Percentiles rank a stretch among this genome's conserved stretches.
Conservation (phyloP, 2,113 vertebrate genomes). For the Pachypanchax playfairii region DNA sequence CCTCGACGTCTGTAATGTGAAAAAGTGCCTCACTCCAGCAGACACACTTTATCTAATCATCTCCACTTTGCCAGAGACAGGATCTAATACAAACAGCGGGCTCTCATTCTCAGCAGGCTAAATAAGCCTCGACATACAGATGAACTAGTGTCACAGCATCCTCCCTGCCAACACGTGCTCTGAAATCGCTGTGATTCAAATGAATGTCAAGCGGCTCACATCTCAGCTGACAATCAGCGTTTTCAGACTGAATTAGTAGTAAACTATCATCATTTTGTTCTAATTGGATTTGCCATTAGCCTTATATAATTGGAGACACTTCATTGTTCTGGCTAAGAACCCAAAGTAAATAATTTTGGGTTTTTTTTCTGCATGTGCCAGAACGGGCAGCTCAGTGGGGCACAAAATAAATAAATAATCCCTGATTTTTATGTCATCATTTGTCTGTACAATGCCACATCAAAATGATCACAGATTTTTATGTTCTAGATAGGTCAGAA, state of each 20-base stretch:
- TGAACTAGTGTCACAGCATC: slow-evolving; percentile 65
- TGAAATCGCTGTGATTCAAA: slow-evolving; percentile 50
- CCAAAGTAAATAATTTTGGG: slow-evolving; percentile 7
- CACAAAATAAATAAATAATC: too few relatives aligned
- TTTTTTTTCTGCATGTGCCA: too few relatives aligned
- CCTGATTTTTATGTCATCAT: too few relatives aligned
- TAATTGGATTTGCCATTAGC: background rate
- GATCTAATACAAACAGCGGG: slow-evolving; percentile 72
- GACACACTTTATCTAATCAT: slow-evolving; percentile 78
- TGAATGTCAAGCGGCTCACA: slow-evolving; percentile 29
- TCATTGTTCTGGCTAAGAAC: background rate
- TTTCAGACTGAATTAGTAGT: slow-evolving; percentile 24
- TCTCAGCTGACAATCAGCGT: slow-evolving; percentile 37
- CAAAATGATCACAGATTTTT: too few relatives aligned
- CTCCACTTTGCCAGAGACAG: slow-evolving; percentile 72
- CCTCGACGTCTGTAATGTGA: slow-evolving; percentile 56
- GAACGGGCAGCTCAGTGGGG: too few relatives aligned
- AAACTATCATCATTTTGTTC: slow-evolving; percentile 23
- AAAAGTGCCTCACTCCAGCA: slow-evolving; percentile 69
- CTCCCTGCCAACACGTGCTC: slow-evolving; percentile 38
- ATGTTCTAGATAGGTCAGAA: too few relatives aligned
- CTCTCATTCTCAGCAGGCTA: slow-evolving; percentile 74
- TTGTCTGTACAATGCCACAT: too few relatives aligned
- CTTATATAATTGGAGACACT: background rate
- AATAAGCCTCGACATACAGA: slow-evolving; percentile 70